Evolutionary conservation across 2,797 vertebrate species (phyloP).

Genomic region (Valencia hispanica): DNA sequence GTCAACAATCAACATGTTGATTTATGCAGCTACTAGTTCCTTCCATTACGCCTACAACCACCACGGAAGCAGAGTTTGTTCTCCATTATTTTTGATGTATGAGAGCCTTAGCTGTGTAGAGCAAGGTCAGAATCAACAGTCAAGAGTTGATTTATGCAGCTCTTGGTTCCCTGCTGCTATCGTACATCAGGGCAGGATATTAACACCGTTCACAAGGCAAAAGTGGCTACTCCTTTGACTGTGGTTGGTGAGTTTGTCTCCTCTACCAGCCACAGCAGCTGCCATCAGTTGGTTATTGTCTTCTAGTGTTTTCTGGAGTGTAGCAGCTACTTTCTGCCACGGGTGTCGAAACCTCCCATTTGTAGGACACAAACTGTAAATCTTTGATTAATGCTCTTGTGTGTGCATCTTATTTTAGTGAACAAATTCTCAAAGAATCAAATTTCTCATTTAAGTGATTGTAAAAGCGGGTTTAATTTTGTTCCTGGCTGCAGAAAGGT

Average conservation of each 20-base stretch:
- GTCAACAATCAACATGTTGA: slow-evolving; percentile 79
- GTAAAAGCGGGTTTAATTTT: neutral
- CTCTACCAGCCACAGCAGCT: slow-evolving; percentile 20
- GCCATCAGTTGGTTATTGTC: neutral
- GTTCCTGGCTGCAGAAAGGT: neutral
- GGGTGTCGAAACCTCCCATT: neutral
- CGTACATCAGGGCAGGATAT: slow-evolving; percentile 65
- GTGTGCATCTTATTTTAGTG: neutral
- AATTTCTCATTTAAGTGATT: slow-evolving; percentile 10
- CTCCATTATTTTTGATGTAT: slow-evolving; percentile 74
- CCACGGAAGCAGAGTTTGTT: slow-evolving; percentile 73
- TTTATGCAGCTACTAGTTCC: slow-evolving; percentile 78
- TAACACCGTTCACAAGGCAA: slow-evolving; percentile 42
- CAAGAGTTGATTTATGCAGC: slow-evolving; percentile 68
- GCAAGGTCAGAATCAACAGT: slow-evolving; percentile 72
- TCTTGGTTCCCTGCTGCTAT: slow-evolving; percentile 54
- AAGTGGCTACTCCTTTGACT: slow-evolving; percentile 29
- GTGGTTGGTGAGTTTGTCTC: slow-evolving; percentile 41
- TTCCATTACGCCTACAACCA: slow-evolving; percentile 76
- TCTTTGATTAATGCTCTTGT: neutral
- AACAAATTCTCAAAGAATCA: slow-evolving; percentile 8
- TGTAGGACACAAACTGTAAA: slow-evolving; percentile 2
- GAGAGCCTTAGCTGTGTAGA: slow-evolving; percentile 55
- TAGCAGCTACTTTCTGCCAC: neutral
- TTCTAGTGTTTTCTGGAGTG: slow-evolving; percentile 4